phyloP scores from a whole-genome alignment of 2,797 vertebrate species.

The Anas capensis region DNA sequence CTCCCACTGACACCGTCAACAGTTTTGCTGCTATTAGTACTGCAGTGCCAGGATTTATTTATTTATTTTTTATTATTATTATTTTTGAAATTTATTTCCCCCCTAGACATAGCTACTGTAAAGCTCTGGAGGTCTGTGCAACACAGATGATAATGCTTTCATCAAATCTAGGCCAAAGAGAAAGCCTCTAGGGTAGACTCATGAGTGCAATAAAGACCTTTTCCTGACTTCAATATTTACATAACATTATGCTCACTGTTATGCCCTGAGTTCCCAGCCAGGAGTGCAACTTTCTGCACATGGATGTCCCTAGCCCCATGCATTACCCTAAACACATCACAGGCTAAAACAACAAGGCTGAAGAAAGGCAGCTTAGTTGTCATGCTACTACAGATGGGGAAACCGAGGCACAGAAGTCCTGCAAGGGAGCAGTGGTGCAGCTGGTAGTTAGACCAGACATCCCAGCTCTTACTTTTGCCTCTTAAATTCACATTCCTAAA shows the following conservation, averaged over 20 bases:
- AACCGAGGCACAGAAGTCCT: neutral
- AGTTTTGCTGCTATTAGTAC: neutral
- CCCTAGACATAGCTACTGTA: neutral
- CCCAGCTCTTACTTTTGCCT: neutral
- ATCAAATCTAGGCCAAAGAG: slow-evolving; percentile 21
- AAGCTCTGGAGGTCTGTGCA: slow-evolving; percentile 18
- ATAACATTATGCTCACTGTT: neutral
- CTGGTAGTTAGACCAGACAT: neutral
- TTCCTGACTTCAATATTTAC: slow-evolving; percentile 8
- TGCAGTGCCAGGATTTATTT: neutral
- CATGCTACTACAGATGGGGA: neutral
- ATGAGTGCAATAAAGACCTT: slow-evolving; percentile 15
- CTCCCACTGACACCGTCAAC: neutral
- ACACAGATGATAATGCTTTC: slow-evolving; percentile 37
- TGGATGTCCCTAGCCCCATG: neutral
- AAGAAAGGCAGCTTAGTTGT: neutral
- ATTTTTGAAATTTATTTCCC: neutral
- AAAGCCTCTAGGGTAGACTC: slow-evolving; percentile 33
- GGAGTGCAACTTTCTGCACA: neutral
- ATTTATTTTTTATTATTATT: neutral
- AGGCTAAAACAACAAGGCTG: neutral
- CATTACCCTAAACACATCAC: neutral
- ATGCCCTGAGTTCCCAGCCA: neutral
- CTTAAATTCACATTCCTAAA: neutral
- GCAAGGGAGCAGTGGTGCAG: neutral